Conservation (phyloP, 1,140 invertebrate genomes). For the Acromyrmex heyeri region DNA sequence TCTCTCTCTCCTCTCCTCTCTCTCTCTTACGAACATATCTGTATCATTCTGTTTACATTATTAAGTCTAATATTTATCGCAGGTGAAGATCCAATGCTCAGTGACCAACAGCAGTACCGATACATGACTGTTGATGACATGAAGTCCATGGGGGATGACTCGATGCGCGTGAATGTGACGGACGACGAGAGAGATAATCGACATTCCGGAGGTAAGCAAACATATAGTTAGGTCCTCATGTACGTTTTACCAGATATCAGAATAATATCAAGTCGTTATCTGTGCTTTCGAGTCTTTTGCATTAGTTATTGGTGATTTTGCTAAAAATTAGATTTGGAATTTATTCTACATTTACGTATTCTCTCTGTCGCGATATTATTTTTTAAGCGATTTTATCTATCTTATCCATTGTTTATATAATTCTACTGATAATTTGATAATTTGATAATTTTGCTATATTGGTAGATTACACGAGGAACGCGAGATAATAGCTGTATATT, state of each 20-base stretch:
- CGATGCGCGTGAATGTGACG: constrained; percentile 91
- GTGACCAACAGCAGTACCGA: constrained; percentile 94
- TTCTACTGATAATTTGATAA: background rate
- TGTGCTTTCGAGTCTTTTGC: background rate
- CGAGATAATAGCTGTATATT: background rate
- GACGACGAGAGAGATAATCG: constrained; percentile 89
- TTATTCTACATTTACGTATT: background rate
- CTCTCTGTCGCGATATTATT: background rate
- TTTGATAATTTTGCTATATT: background rate
- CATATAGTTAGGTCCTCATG: background rate
- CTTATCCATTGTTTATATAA: background rate
- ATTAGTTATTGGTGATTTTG: background rate
- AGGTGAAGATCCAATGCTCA: constrained; percentile 93
- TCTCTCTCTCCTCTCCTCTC: background rate
- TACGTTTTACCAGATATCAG: background rate
- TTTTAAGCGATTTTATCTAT: background rate
- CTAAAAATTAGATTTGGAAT: background rate
- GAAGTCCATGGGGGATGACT: constrained; percentile 93
- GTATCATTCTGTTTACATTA: background rate
- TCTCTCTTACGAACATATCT: background rate
- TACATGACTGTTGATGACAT: constrained; percentile 95
- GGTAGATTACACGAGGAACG: background rate
- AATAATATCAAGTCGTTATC: background rate
- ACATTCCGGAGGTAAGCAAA: constrained; percentile 84
- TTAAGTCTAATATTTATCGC: constrained; percentile 69